Evolutionary conservation across 2,113 vertebrate species (phyloP).

Genomic region (Sinosuthora webbiana): DNA sequence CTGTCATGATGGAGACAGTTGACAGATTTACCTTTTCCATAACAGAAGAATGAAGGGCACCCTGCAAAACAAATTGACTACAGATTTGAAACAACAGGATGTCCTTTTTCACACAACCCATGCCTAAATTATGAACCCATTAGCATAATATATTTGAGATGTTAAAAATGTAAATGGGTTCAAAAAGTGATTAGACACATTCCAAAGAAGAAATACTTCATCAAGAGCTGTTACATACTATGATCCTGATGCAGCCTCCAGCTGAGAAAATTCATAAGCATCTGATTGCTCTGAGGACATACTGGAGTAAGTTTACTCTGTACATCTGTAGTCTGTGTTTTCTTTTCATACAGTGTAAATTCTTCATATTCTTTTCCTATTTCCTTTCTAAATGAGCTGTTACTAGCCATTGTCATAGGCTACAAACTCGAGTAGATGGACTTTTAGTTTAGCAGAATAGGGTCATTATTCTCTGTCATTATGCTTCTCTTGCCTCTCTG

Average conservation of each 20-base stretch:
- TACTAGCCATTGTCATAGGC: background rate
- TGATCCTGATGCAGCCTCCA: conserved; percentile 42
- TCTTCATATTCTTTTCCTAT: background rate
- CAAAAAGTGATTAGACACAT: conserved; percentile 55
- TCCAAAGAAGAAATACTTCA: conserved; percentile 47
- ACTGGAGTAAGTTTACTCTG: background rate
- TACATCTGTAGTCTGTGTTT: background rate
- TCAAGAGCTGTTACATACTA: conserved; percentile 46
- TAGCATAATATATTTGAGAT: conserved; percentile 43
- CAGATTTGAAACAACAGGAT: conserved; percentile 52
- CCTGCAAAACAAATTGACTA: background rate
- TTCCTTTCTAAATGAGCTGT: background rate
- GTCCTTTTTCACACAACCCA: conserved; percentile 1
- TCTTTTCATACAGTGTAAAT: background rate
- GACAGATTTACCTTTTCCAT: background rate
- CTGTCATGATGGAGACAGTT: background rate
- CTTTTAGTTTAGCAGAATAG: background rate
- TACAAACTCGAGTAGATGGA: background rate
- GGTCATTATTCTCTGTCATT: background rate
- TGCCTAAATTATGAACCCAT: conserved; percentile 20
- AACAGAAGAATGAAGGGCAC: background rate
- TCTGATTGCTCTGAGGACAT: conserved; percentile 45
- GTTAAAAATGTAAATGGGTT: conserved; percentile 63
- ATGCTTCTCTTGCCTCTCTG: background rate
- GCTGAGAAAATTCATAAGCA: conserved; percentile 52